Base-by-base conservation (phyloP, 2,113 vertebrate genomes). In the Syrrhaptes paradoxus region DNA sequence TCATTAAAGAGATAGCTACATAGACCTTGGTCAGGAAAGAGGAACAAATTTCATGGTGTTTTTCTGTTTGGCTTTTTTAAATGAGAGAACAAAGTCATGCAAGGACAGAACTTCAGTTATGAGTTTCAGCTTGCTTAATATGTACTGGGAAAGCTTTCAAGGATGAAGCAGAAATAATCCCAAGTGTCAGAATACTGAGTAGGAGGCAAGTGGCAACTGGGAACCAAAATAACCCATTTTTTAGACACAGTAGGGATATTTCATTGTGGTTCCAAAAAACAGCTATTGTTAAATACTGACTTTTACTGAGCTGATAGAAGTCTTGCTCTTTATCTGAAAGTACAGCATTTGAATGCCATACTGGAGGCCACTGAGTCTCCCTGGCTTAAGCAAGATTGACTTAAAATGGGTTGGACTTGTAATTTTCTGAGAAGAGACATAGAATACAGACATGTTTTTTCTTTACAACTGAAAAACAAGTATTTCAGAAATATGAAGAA, bases 171-270 rank as follows among this genome's bases (percentile, higher is more conserved):
- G 77, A 97, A 96, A 96, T 95, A 95, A 97, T 95, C 90, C 95
- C 96, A 86, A 81, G 88, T 96, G 95, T 96, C 93, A 90, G 94
- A 97, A 97, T 96, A 95, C 90, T 95, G 95, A 79, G 83, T 97
- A 95, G 79, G 94, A 94, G 96, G 91, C 49, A 95, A 97, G 81
- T 93, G 68, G 88, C 80, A 68, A 97, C 87, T 97, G 95, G 61
- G 82, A 91, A 41, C 89, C 92, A 96, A 98, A 98, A 94, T 96
- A 90, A 87, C 73, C 58, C 13, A 52, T 67, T 83, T 96, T 96
- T 97, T 79, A 96, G 79, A 89, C 63, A 83, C 66, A 91, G 71
- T 85, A 87, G 71, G 93, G 81, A 95, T 91, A 77, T 85, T 83
- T 70, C 78, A 85, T 85, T 85, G 80, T 92, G 78, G 52, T 86